Percentiles rank a stretch among this genome's conserved stretches.
Conservation (phyloP, 1,140 invertebrate genomes). For the Dendrolimus kikuchii region DNA sequence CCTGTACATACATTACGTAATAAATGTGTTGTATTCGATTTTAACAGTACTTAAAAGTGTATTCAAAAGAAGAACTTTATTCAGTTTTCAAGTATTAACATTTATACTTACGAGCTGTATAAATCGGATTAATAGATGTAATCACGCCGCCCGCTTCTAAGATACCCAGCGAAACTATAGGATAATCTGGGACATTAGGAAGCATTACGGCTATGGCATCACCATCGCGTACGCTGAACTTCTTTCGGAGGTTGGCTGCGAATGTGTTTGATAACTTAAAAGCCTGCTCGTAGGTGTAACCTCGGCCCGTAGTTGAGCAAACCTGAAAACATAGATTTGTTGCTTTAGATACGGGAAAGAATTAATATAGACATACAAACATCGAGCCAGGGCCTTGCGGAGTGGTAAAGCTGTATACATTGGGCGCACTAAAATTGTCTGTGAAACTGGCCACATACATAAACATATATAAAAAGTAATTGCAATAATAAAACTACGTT, state of each 20-base stretch:
- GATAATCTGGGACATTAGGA: constrained; percentile 86
- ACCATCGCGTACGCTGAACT: constrained; percentile 78
- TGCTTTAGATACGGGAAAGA: too few species aligned
- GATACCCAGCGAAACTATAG: constrained; percentile 79
- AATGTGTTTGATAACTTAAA: constrained; percentile 78
- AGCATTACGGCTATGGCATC: constrained; percentile 82
- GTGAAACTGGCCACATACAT: too few species aligned
- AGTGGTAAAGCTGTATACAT: too few species aligned
- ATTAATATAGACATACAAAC: too few species aligned
- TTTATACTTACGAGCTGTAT: constrained; percentile 79
- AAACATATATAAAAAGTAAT: too few species aligned
- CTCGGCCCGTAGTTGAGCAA: constrained; percentile 79
- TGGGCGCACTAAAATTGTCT: too few species aligned
- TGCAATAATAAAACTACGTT: too few species aligned
- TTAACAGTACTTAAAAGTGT: too few species aligned
- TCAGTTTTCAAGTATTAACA: background rate
- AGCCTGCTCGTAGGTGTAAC: constrained; percentile 81
- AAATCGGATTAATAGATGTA: constrained; percentile 87
- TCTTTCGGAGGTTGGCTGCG: constrained; percentile 78
- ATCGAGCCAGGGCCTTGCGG: too few species aligned
- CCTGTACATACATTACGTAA: too few species aligned
- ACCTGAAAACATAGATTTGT: constrained; percentile 69
- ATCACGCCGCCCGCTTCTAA: constrained; percentile 81
- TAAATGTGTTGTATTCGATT: too few species aligned
- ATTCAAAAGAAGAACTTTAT: too few species aligned